Evolutionary conservation across 37 sponge, comb jelly and placozoan species (phyloP).

Genomic region (Petrosia ficiformis): DNA sequence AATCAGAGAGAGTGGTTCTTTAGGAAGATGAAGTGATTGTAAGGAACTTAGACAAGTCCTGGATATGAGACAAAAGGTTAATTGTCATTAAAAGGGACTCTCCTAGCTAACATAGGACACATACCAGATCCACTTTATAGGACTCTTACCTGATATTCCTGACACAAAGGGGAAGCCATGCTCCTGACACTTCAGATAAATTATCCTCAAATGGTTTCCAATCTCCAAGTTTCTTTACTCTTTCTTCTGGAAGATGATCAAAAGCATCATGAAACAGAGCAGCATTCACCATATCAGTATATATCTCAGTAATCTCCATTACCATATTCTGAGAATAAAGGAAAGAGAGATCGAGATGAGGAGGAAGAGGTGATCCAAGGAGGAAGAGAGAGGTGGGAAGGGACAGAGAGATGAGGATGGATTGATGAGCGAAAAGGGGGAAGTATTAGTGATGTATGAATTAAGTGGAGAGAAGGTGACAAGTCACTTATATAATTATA

Average conservation of each 20-base stretch:
- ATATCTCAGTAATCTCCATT: conserved; percentile 62
- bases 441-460: background rate
- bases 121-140: background rate
- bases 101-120: background rate
- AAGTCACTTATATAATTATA: too few relatives aligned
- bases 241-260: conserved; percentile 36
- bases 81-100: background rate
- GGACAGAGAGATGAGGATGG: background rate
- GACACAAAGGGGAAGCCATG: conserved; percentile 86
- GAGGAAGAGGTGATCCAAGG: background rate
- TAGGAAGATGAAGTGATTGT: conserved; percentile 40
- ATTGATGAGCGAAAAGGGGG: background rate
- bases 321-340: conserved; percentile 41
- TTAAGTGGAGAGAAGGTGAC: too few relatives aligned
- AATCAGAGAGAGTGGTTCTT: conserved; percentile 13
- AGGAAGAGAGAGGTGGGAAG: too few relatives aligned
- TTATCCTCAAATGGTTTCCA: conserved; percentile 67
- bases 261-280: conserved; percentile 66
- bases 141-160: conserved; percentile 73
- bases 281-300: conserved; percentile 79
- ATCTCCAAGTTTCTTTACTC: conserved; percentile 50
- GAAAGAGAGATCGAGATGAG: background rate
- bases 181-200: conserved; percentile 53
- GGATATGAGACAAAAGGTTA: background rate
- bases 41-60: conserved; percentile 64